Evolutionary conservation across 2,113 vertebrate species (phyloP).

Genomic region (Microtus richardsoni): DNA sequence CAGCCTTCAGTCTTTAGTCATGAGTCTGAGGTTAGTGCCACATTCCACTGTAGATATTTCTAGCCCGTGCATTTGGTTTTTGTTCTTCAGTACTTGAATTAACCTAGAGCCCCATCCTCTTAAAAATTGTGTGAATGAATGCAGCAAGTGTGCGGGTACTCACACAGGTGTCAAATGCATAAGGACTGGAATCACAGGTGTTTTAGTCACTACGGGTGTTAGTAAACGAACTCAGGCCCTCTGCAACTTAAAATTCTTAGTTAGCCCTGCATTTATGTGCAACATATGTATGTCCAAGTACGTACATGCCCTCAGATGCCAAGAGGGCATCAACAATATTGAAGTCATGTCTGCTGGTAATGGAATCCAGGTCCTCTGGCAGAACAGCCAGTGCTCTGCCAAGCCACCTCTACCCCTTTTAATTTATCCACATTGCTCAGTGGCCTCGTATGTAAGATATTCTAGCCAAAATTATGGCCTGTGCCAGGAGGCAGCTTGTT

Average conservation of each 20-base stretch:
- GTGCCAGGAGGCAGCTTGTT: not conserved
- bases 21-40: not conserved
- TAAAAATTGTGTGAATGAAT: not conserved
- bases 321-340: too few relatives aligned
- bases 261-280: not conserved
- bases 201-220: not conserved
- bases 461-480: not conserved
- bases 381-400: not conserved
- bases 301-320: not conserved
- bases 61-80: not conserved
- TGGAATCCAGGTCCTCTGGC: not conserved
- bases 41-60: not conserved
- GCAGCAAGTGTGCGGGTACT: not conserved
- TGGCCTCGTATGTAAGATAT: not conserved
- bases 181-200: not conserved
- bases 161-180: not conserved
- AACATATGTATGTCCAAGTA: not conserved
- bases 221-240: not conserved
- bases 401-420: not conserved
- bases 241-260: not conserved
- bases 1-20: not conserved
- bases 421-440: not conserved
- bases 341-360: not conserved
- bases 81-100: not conserved
- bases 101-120: not conserved